Evolutionary conservation across 92 coral and sea anemone species (phyloP), one percentile per base, ranked within the genome.

Genomic region (Phenganax stokvisi): DNA sequence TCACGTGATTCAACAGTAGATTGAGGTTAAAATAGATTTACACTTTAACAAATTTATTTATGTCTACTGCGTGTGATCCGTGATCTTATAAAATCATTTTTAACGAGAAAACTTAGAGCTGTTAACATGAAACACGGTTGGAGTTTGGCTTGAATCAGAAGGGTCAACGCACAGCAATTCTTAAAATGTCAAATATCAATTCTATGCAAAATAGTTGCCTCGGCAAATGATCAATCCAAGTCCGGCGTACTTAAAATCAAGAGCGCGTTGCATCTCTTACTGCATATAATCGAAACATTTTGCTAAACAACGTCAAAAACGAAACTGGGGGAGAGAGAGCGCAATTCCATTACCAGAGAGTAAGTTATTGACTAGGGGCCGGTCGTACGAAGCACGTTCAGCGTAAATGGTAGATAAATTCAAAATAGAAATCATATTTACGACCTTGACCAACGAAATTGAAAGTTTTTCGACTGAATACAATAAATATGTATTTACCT

Each of bases 131-230:
- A 68, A 10, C 12, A 68, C 54, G 52, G 47, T 68, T 68, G 31
- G 10, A 30, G 47, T 9, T 30, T 66, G 12, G 0, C 31, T 28
- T 30, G 53, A 30, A n/a, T 30, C 54, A 30, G 52, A 9, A 2
- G 29, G 47, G 16, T 3, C 73, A 68, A 30, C 47, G 73, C 73
- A 53, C 47, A 53, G 47, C 73, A 68, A 9, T 20, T 64, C 8
- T 28, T 68, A 30, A 28, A 30, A 12, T 68, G 73, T 12, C 73
- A 68, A 68, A 68, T 68, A 68, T 68, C 73, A 68, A 68, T 30
- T 68, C 29, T 53, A 10, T 37, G 73, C 73, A 13, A 12, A 29
- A 28, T 68, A 68, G 17, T 64, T 64, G 65, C 20, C 3, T 59
- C 30, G 31, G 70, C 70, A 12, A 37, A 37, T 37, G 5, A 37